Base-by-base conservation (phyloP, 2,888 invertebrate genomes). In the Galerucella pusilla region DNA sequence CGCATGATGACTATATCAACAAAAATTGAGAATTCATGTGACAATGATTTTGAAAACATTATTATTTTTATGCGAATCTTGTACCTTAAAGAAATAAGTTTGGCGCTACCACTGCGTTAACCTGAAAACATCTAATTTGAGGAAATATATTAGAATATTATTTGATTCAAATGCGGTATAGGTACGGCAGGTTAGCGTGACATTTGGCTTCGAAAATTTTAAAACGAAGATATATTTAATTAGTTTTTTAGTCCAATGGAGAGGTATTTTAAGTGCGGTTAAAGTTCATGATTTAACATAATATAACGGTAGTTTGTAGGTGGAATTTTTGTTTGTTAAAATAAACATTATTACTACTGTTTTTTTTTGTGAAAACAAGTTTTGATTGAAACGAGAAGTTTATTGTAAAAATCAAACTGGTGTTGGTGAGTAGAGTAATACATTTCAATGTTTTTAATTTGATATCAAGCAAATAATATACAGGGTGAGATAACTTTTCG, bases 231-330 rank as follows among this genome's bases (percentile, higher is more conserved):
- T 9, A 11, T 59, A 69, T 49, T 61, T 54, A 64, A 63, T 70
- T 70, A 70, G 70, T 54, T 64, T 70, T 42, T 64, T 54, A 12
- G 52, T 20, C 52, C 28, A 61, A 61, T 70, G 64, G 6, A 35
- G 42, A 52, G 64, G 70, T 63, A 70, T 70, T 70, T 70, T 69
- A 60, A 61, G 20, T 61, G 61, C 42, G 63, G 35, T 60, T 61
- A 25, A 64, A 61, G 61, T 70, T 61, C 42, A 60, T 9, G 45
- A 69, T 10, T 42, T 42, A 42, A 42, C 35, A 42, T 42, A 42
- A 42, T 7, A 42, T 42, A 60, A 63, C 35, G 63, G 35, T 63
- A 63, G 42, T 6, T 14, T 6, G 63, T 63, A 42, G 63, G 63
- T 42, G 42, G 63, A n/a, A 42, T 63, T 14, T 61, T 63, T 63